These are phyloP conservation scores for Cladorhizidae sp. DNA, from an alignment of 37 sponge, comb jelly and placozoan species.

Conservation along the genomic window DNA sequence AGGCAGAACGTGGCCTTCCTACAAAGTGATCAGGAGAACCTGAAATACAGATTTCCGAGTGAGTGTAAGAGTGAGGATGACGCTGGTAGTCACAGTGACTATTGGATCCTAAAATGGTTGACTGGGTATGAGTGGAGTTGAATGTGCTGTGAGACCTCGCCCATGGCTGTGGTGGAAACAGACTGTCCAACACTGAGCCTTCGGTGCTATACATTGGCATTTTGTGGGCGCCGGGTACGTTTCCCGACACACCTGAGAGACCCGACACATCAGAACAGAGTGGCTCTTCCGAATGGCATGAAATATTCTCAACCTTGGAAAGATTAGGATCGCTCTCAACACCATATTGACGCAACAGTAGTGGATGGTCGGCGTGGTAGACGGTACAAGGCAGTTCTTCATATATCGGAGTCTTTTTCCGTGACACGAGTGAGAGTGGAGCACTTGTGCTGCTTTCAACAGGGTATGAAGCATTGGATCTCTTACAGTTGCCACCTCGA, in stretches of 20 bases:
- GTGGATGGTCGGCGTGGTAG: neutral
- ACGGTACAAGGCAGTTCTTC: neutral
- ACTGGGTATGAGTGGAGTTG: neutral
- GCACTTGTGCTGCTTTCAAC: too few relatives aligned
- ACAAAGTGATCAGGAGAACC: neutral
- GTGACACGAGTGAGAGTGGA: too few relatives aligned
- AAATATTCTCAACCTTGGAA: neutral
- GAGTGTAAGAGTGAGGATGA: neutral
- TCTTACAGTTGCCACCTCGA: too few relatives aligned
- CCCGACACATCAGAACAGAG: constrained; percentile 13
- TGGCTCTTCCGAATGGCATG: neutral
- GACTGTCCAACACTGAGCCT: neutral
- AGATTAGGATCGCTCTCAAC: neutral
- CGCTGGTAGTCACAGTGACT: neutral
- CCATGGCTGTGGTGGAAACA: neutral
- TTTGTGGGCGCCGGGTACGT: neutral
- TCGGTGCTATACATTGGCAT: constrained; percentile 11
- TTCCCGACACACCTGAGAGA: constrained; percentile 25
- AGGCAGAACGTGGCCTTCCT: neutral
- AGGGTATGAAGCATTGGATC: too few relatives aligned
- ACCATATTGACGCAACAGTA: neutral
- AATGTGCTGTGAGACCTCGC: constrained; percentile 1
- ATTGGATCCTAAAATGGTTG: neutral
- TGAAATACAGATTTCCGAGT: neutral
- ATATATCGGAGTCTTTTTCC: neutral